Conservation (phyloP, 2,797 vertebrate genomes). For the Spatula clypeata region DNA sequence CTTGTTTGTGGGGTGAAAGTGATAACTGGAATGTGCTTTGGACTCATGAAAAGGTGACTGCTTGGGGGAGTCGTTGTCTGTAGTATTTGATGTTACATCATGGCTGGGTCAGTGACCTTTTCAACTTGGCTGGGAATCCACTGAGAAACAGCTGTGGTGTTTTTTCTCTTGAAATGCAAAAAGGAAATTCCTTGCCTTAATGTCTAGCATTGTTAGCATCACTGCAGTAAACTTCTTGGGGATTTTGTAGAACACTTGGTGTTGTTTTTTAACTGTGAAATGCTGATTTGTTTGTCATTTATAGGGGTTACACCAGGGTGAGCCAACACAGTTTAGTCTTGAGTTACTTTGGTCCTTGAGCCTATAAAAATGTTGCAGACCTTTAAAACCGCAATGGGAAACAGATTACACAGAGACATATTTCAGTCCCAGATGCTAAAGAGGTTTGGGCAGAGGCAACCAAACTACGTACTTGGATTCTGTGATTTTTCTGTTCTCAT, state of each 20-base stretch:
- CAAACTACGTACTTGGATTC: not conserved
- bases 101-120: conserved; percentile 32
- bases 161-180: conserved; percentile 64
- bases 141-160: conserved; percentile 40
- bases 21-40: not conserved
- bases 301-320: conserved; percentile 48
- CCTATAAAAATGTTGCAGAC: conserved; percentile 46
- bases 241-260: conserved; percentile 33
- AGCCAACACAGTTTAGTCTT: conserved; percentile 60
- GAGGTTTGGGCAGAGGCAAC: not conserved
- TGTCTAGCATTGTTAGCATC: conserved; percentile 52
- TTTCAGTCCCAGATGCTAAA: conserved; percentile 18
- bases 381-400: conserved; percentile 40
- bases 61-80: not conserved
- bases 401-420: conserved; percentile 9
- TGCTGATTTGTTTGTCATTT: conserved; percentile 70
- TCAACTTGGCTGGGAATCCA: conserved; percentile 43
- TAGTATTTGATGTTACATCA: not conserved
- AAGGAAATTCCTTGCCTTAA: conserved; percentile 59
- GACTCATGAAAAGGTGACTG: not conserved
- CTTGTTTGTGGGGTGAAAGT: not conserved
- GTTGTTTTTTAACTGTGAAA: conserved; percentile 51
- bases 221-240: conserved; percentile 22
- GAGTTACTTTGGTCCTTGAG: conserved; percentile 29
- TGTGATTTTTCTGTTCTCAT: conserved; percentile 7